Conservation (phyloP, 1,140 invertebrate species). For the Bombus huntii region DNA sequence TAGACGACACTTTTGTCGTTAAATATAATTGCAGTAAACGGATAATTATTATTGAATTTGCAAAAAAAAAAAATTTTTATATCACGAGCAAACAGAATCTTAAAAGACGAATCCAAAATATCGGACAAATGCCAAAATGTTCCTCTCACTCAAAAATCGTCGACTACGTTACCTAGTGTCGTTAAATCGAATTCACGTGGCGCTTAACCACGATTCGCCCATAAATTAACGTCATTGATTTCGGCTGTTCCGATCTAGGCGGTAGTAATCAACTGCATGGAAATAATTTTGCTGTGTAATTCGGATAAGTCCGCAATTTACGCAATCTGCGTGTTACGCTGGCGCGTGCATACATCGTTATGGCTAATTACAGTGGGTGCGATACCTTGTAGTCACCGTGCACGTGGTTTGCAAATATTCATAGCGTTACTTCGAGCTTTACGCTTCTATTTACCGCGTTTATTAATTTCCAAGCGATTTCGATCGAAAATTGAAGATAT, state of each 20-base stretch:
- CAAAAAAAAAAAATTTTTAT: too few relatives aligned
- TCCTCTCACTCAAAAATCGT: not conserved
- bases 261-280: constrained; percentile 28
- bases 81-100: too few relatives aligned
- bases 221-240: constrained; percentile 38
- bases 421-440: not conserved
- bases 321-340: constrained; percentile 15
- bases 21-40: too few relatives aligned
- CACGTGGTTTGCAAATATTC: not conserved
- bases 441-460: not conserved
- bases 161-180: not conserved
- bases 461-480: constrained; percentile 9
- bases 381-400: not conserved
- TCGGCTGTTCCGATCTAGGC: not conserved
- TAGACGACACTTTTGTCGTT: not conserved
- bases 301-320: constrained; percentile 15
- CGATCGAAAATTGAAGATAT: not conserved
- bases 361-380: constrained; percentile 12
- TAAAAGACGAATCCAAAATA: too few relatives aligned
- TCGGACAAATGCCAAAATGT: not conserved
- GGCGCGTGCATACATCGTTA: not conserved
- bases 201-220: not conserved
- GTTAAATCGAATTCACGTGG: not conserved
- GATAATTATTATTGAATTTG: too few relatives aligned
- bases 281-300: constrained; percentile 18